A percentile compares a stretch with the other conserved stretches of the same genome.
Evolutionary conservation across 2,888 invertebrate genomes (phyloP).

Genomic region (Rotaria magnacalcarata): DNA sequence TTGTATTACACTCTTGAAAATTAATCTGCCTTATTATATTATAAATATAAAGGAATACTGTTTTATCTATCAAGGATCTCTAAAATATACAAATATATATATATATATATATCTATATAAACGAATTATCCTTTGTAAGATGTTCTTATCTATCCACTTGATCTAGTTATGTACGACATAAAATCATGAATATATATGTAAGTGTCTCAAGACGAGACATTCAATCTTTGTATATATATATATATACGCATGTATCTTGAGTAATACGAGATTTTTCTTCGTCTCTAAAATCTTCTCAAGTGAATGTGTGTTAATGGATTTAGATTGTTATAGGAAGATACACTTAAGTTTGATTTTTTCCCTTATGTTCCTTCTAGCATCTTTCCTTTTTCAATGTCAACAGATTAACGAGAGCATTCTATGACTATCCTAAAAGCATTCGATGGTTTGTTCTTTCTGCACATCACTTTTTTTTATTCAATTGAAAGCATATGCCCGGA

Average conservation of each 20-base stretch:
- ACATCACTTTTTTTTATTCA: background rate
- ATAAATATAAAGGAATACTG: background rate
- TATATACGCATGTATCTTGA: background rate
- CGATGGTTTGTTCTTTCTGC: background rate
- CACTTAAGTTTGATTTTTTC: background rate
- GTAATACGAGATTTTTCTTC: background rate
- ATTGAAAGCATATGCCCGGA: constrained; percentile 5
- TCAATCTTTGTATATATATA: background rate
- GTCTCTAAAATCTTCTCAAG: background rate
- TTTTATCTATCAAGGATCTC: background rate
- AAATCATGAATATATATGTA: background rate
- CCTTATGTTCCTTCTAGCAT: background rate
- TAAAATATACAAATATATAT: constrained; percentile 2
- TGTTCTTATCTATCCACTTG: constrained; percentile 1
- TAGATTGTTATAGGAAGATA: constrained; percentile 4
- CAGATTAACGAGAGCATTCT: background rate
- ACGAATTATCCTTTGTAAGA: background rate
- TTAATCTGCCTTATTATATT: too few species aligned
- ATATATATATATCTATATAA: background rate
- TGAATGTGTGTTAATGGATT: constrained; percentile 18
- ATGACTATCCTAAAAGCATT: background rate
- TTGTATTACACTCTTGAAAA: background rate
- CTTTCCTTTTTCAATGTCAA: constrained; percentile 2
- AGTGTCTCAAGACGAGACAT: background rate
- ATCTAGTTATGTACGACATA: background rate